Conservation (phyloP, 2,797 vertebrate genomes). For the Morelia viridis region DNA sequence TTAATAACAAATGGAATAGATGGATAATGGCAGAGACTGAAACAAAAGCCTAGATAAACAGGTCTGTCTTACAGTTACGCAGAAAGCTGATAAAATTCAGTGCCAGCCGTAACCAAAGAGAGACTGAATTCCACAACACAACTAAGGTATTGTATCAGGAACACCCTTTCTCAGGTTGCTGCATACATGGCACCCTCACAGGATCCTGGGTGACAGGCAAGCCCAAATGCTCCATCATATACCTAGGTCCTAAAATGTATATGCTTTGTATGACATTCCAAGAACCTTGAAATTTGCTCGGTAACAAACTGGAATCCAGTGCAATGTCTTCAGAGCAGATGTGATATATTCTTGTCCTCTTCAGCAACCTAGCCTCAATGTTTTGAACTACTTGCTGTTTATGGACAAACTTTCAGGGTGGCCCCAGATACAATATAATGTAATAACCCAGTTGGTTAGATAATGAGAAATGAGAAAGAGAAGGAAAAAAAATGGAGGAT, state of each 20-base stretch:
- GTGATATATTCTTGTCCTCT: not conserved
- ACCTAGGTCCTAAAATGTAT: not conserved
- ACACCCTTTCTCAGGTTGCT: not conserved
- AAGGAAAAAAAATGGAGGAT: not conserved
- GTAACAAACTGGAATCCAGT: not conserved
- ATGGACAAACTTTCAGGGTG: not conserved
- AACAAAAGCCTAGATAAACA: not conserved
- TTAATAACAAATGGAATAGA: not conserved
- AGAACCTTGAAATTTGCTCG: not conserved
- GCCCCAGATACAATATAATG: not conserved
- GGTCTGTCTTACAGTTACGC: not conserved
- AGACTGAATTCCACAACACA: not conserved
- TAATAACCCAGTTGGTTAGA: not conserved
- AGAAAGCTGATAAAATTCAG: not conserved
- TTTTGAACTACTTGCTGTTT: not conserved
- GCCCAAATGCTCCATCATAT: not conserved
- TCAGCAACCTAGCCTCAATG: not conserved
- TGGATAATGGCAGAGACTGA: not conserved
- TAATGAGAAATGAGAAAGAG: not conserved
- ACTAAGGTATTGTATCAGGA: not conserved
- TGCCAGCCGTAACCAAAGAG: not conserved
- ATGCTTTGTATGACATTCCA: not conserved
- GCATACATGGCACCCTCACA: not conserved
- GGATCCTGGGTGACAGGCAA: not conserved
- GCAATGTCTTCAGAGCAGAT: not conserved